phyloP scores from a whole-genome alignment of 2,888 invertebrate species.

The Coleophora flavipennella region DNA sequence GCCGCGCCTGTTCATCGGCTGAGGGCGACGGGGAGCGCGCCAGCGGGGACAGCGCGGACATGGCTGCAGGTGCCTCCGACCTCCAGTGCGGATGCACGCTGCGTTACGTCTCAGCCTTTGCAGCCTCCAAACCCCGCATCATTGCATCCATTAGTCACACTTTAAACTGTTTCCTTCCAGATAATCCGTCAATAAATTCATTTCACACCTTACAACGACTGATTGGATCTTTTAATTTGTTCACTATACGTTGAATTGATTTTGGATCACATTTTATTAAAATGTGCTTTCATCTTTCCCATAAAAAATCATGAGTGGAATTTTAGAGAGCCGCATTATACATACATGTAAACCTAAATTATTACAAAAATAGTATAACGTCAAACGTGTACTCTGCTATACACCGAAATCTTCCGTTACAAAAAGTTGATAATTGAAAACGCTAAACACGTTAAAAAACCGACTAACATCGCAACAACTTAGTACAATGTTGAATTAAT shows the following conservation, averaged over 20 bases:
- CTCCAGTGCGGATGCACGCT: conserved; percentile 46
- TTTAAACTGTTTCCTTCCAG: conserved; percentile 34
- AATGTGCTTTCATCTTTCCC: too few relatives aligned
- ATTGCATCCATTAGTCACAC: conserved; percentile 50
- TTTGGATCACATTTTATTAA: conserved; percentile 4
- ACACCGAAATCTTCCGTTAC: too few relatives aligned
- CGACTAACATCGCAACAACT: too few relatives aligned
- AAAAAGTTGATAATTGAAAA: too few relatives aligned
- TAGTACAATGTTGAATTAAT: too few relatives aligned
- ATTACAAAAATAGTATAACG: too few relatives aligned
- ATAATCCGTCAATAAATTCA: conserved; percentile 34
- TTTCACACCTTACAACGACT: conserved; percentile 40
- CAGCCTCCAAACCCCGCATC: conserved; percentile 42
- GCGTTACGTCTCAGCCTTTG: conserved; percentile 43
- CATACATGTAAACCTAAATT: too few relatives aligned
- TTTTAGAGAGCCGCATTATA: too few relatives aligned
- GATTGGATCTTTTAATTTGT: conserved; percentile 23
- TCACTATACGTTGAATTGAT: conserved; percentile 2
- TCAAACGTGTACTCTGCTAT: too few relatives aligned
- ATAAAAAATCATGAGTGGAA: too few relatives aligned
- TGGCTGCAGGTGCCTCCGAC: conserved; percentile 8
- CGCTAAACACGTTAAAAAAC: too few relatives aligned
- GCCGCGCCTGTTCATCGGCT: conserved; percentile 68
- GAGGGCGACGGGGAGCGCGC: conserved; percentile 42
- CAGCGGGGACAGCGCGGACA: conserved; percentile 21